Evolutionary conservation across 2,113 vertebrate species (phyloP), one percentile per base, ranked within the genome.

Genomic region (Ceyx cyanopectus): DNA sequence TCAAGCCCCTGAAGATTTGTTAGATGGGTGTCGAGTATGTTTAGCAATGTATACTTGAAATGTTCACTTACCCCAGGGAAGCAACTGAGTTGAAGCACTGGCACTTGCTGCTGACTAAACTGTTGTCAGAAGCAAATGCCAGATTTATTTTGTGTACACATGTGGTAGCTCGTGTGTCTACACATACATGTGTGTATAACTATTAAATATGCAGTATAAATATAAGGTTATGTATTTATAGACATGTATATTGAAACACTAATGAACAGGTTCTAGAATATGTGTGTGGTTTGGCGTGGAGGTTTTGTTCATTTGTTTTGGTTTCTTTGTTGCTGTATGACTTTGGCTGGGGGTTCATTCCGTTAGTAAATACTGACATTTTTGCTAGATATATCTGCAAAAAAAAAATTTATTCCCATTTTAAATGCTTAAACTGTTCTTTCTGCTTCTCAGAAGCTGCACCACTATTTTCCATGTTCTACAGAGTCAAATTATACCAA

Each of bases 21-120:
- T 99, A 89, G 99, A 99, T 93, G 99, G 99, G 22, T 99, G 98
- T 95, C 98, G 99, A 93, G 99, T 99, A 97, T 48, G 98, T 97
- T 85, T 95, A 74, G 51, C 12, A 19, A 22, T 48, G 9, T 60
- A 17, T 57, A 29, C 12, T 92, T 58, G 45, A 93, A 90, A 89
- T 45, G 15, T 85, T 75, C 16, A 68, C 15, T 66, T 62, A 87
- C 16, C 43, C 3, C 27, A 15, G 13, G 9, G 12, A 81, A 75
- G 40, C 45, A 69, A 2, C 8, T 73, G 9, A 22, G 12, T 19
- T 76, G n/a, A 51, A 70, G 34, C 30, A 56, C 17, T 80, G 57
- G 21, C 41, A 73, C 4, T 73, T 86, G 68, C 43, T 83, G 30
- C 60, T 26, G 24, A 51, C 20, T 75, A 37, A 63, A 73, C 76